These are phyloP conservation scores for Nerophis lumbriciformis DNA, from an alignment of 2,113 vertebrate species.

Conservation along the genomic window DNA sequence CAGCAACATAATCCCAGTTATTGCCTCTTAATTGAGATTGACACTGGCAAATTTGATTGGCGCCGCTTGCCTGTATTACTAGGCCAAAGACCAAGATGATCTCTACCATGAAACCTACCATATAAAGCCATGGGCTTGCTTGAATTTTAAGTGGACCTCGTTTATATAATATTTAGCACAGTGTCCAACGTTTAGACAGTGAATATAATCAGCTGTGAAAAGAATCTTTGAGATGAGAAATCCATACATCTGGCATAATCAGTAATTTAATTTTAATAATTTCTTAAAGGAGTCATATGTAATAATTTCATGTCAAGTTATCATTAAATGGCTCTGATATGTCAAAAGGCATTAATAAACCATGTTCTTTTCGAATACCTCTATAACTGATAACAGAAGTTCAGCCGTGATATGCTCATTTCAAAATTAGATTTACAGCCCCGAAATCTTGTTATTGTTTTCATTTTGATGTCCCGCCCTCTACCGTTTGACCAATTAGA, in stretches of 20 bases:
- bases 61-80: conserved; percentile 3
- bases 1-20: conserved; percentile 42
- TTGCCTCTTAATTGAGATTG: conserved; percentile 52
- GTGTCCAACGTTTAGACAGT: conserved; percentile 1
- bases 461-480: too few relatives aligned
- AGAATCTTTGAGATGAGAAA: neutral
- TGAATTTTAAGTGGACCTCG: conserved; percentile 2
- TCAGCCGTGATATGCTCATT: too few relatives aligned
- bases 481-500: too few relatives aligned
- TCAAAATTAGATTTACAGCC: too few relatives aligned
- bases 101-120: conserved; percentile 4
- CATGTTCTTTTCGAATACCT: too few relatives aligned
- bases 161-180: neutral
- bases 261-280: neutral
- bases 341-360: too few relatives aligned
- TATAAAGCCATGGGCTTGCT: conserved; percentile 2
- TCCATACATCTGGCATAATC: neutral
- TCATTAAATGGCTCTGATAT: too few relatives aligned
- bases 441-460: too few relatives aligned
- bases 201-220: conserved; percentile 1
- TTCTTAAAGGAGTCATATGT: neutral
- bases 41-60: conserved; percentile 18
- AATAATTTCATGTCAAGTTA: too few relatives aligned
- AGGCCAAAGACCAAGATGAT: conserved; percentile 6
- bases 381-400: too few relatives aligned